Conservation (phyloP, 2,113 vertebrate genomes). For the Salvelinus namaycush region DNA sequence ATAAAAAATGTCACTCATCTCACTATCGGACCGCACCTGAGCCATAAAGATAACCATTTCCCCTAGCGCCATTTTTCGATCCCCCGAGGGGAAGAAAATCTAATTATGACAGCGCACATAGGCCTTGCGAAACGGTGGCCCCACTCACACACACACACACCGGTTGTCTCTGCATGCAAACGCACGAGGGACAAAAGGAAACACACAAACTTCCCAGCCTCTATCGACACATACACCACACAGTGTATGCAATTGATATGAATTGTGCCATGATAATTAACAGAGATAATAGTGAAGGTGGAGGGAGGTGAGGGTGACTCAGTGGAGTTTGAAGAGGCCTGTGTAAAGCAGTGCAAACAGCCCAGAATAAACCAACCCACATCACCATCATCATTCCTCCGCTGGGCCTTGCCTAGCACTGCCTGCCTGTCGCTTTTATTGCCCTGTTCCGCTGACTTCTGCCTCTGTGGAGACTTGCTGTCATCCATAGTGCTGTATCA, state of each 20-base stretch:
- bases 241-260: conserved; percentile 45
- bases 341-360: conserved; percentile 64
- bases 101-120: conserved; percentile 49
- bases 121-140: conserved; percentile 19
- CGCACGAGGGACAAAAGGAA: background rate
- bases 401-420: conserved; percentile 37
- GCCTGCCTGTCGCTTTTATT: conserved; percentile 52
- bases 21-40: conserved; percentile 68
- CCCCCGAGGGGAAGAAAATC: conserved; percentile 53
- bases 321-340: conserved; percentile 46
- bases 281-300: conserved; percentile 61
- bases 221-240: background rate
- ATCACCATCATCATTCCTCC: conserved; percentile 60
- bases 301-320: conserved; percentile 40
- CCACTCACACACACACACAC: conserved; percentile 3
- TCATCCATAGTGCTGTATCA: conserved; percentile 61
- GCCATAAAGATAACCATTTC: conserved; percentile 69
- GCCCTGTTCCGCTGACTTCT: conserved; percentile 58
- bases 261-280: conserved; percentile 66
- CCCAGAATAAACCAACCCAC: conserved; percentile 64
- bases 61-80: conserved; percentile 25
- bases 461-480: conserved; percentile 55
- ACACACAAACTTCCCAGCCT: conserved; percentile 4
- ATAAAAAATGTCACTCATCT: conserved; percentile 68
- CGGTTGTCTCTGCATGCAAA: background rate